A percentile compares a stretch with the other conserved stretches of the same genome.
These are phyloP conservation scores for Conger conger DNA, from an alignment of 2,113 vertebrate species.

Conservation along the genomic window DNA sequence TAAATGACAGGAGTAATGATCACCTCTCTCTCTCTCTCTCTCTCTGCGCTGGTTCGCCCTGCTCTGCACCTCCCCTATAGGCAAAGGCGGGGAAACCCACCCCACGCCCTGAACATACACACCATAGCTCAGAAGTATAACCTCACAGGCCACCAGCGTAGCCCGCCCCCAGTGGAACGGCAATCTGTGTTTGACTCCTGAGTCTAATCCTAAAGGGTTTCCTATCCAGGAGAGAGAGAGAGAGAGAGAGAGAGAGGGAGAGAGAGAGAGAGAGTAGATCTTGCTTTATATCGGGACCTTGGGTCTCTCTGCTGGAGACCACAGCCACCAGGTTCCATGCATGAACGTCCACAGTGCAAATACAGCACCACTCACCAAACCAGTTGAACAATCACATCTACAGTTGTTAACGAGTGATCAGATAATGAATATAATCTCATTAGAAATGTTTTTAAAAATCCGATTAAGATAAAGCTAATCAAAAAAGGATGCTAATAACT, in stretches of 20 bases:
- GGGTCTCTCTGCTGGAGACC: background rate
- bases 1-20: constrained; percentile 28
- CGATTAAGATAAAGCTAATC: background rate
- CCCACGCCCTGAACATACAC: background rate
- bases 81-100: background rate
- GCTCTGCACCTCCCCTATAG: constrained; percentile 13
- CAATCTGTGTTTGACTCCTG: constrained; percentile 38
- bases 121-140: background rate
- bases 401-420: too few relatives aligned
- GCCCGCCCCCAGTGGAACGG: constrained; percentile 42
- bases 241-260: constrained; percentile 42
- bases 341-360: too few relatives aligned
- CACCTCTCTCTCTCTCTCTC: background rate
- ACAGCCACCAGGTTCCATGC: background rate
- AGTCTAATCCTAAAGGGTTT: background rate
- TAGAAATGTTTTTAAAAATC: too few relatives aligned
- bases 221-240: constrained; percentile 38
- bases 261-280: constrained; percentile 41
- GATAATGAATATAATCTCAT: background rate
- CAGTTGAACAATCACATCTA: too few relatives aligned
- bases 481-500: too few relatives aligned
- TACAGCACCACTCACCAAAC: too few relatives aligned
- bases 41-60: background rate
- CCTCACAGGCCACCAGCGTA: background rate
- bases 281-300: background rate